These are phyloP conservation scores for Antechinus stuartii DNA, from an alignment of 2,113 vertebrate genomes.

Conservation along the genomic window DNA sequence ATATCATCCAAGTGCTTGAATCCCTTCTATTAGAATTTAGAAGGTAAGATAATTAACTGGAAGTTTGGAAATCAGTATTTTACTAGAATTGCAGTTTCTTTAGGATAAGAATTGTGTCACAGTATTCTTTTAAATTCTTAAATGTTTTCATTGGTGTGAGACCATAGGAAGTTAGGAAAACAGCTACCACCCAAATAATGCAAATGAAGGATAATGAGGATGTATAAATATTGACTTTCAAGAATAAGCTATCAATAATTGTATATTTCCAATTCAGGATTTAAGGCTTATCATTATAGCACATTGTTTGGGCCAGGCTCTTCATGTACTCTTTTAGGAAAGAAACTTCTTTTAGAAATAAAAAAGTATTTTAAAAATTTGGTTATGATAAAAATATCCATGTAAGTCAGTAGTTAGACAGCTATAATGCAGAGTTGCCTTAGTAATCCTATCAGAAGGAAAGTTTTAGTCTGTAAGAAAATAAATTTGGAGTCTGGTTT, in stretches of 20 bases:
- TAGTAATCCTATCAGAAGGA: neutral
- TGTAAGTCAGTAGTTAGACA: neutral
- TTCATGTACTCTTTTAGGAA: neutral
- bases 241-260: neutral
- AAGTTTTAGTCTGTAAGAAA: neutral
- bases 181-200: neutral
- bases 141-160: neutral
- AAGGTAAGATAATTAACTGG: neutral
- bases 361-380: neutral
- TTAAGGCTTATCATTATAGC: neutral
- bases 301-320: neutral
- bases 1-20: rapidly evolving
- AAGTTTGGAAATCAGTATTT: neutral
- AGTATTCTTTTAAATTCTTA: neutral
- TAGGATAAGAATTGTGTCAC: neutral
- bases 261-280: neutral
- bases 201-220: neutral
- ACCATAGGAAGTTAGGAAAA: neutral
- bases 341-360: constrained; percentile 27
- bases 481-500: rapidly evolving
- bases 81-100: neutral
- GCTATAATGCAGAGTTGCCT: neutral
- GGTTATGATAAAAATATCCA: neutral
- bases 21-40: neutral
- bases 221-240: neutral